Conservation (phyloP, 2,113 vertebrate species). For the Thryonomys swinderianus region DNA sequence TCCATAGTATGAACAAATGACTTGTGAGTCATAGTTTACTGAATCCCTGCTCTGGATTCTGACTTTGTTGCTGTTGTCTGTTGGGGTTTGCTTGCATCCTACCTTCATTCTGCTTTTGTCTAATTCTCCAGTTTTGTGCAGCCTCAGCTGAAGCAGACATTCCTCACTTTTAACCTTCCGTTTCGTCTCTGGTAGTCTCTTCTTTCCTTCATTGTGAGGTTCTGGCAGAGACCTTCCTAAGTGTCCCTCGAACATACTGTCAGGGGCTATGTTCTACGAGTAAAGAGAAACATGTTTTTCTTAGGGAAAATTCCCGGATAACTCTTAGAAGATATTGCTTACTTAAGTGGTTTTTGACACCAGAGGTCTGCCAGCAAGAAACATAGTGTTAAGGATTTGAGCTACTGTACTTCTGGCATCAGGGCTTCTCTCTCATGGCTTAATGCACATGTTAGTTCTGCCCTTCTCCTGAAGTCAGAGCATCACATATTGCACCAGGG, state of each 20-base stretch:
- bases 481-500: neutral
- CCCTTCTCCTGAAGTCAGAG: constrained; percentile 46
- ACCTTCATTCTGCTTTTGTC: neutral
- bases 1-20: neutral
- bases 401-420: neutral
- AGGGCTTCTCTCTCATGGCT: neutral
- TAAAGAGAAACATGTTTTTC: neutral
- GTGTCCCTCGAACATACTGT: neutral
- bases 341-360: neutral
- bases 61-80: neutral
- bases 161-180: neutral
- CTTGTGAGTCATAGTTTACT: neutral
- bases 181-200: neutral
- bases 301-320: neutral
- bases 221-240: neutral
- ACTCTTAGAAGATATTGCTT: neutral
- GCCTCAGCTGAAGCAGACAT: neutral
- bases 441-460: constrained; percentile 37
- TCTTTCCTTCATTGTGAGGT: neutral
- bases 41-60: neutral
- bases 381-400: neutral
- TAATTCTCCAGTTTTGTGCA: neutral
- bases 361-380: neutral
- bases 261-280: too few species aligned
- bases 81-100: neutral